phyloP scores from a whole-genome alignment of 2,888 invertebrate genomes.

The Melipona bicolor region DNA sequence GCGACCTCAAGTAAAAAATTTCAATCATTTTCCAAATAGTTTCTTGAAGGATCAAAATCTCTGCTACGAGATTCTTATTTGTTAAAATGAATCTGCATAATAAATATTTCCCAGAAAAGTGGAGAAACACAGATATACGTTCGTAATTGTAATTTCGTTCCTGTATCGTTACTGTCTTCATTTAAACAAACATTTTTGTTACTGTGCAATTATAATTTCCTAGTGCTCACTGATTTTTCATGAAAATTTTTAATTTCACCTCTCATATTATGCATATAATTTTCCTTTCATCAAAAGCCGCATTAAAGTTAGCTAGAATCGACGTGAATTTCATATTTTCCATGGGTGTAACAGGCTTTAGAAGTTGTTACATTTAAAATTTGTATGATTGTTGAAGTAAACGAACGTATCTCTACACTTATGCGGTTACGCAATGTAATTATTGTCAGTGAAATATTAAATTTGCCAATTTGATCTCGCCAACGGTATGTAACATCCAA shows the following conservation, averaged over 20 bases:
- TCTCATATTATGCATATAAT: not conserved
- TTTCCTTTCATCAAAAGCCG: not conserved
- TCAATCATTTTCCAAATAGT: too few species aligned
- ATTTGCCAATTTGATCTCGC: not conserved
- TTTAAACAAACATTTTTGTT: not conserved
- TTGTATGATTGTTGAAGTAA: too few species aligned
- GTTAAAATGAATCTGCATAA: not conserved
- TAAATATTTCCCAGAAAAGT: not conserved
- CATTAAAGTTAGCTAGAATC: not conserved
- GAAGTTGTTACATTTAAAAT: too few species aligned
- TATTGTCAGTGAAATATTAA: not conserved
- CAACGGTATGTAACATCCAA: not conserved
- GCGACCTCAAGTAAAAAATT: not conserved
- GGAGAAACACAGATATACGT: not conserved
- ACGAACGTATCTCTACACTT: not conserved
- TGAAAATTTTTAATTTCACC: not conserved
- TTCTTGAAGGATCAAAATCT: too few species aligned
- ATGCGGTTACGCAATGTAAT: not conserved
- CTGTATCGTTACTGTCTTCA: not conserved
- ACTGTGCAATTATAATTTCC: not conserved
- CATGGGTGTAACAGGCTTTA: not conserved
- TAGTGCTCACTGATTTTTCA: not conserved
- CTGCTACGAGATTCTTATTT: not conserved
- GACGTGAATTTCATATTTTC: not conserved
- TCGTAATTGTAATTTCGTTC: not conserved